Conservation (phyloP, 2,113 vertebrate genomes). For the Chloebia gouldiae region DNA sequence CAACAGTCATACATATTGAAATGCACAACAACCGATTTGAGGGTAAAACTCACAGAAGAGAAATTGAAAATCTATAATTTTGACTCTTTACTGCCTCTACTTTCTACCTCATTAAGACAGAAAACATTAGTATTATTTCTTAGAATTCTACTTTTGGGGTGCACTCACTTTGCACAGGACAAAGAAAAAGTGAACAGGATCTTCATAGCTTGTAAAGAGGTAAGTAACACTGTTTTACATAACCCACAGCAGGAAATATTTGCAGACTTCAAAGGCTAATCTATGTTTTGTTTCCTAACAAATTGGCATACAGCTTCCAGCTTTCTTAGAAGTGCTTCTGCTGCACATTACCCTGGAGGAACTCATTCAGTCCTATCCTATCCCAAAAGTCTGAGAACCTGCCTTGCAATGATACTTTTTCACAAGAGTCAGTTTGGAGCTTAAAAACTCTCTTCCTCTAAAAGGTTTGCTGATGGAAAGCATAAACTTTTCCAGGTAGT, state of each 20-base stretch:
- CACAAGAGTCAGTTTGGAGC: neutral
- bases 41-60: neutral
- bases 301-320: neutral
- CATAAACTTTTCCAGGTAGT: neutral
- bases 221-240: neutral
- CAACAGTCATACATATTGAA: neutral
- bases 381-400: neutral
- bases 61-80: neutral
- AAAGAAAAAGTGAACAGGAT: neutral
- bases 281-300: neutral
- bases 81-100: neutral
- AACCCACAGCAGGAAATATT: neutral
- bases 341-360: neutral
- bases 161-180: neutral
- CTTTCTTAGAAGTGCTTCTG: neutral
- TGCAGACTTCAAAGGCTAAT: neutral
- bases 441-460: neutral
- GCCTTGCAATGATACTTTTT: neutral
- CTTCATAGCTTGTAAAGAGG: neutral
- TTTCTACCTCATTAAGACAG: neutral
- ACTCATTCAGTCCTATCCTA: neutral
- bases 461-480: neutral
- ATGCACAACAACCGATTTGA: neutral
- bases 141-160: neutral
- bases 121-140: neutral